Conservation (phyloP, 2,113 vertebrate species). For the Hyperoodon ampullatus region DNA sequence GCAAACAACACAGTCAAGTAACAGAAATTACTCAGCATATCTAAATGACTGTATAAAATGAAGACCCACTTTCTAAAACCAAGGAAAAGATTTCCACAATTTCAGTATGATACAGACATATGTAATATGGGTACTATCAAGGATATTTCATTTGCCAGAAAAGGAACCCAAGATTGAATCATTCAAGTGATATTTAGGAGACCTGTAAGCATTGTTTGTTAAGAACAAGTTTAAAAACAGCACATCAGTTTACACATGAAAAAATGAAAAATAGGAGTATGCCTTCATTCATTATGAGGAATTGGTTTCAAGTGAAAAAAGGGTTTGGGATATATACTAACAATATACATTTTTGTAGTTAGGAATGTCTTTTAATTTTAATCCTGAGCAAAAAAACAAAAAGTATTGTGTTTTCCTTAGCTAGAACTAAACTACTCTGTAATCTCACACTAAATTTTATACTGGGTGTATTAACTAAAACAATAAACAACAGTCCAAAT, state of each 20-base stretch:
- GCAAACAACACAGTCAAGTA: constrained; percentile 76
- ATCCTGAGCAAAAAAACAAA: not conserved
- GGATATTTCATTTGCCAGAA: not conserved
- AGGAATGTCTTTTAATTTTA: constrained; percentile 31
- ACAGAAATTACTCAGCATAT: constrained; percentile 73
- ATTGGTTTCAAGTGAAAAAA: not conserved
- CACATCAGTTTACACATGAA: not conserved
- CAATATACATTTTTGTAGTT: not conserved
- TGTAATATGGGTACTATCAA: constrained; percentile 31
- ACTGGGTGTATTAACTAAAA: constrained; percentile 31
- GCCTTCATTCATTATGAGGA: not conserved
- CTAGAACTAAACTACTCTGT: constrained; percentile 7
- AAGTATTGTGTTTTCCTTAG: not conserved
- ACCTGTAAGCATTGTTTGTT: not conserved
- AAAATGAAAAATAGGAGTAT: not conserved
- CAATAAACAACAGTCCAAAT: not conserved
- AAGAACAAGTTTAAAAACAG: not conserved
- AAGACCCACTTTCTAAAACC: constrained; percentile 58
- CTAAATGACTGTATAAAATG: constrained; percentile 56
- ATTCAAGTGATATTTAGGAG: not conserved
- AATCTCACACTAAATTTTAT: constrained; percentile 25
- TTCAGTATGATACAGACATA: constrained; percentile 14
- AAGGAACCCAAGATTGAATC: constrained; percentile 35
- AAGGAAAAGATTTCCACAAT: constrained; percentile 61
- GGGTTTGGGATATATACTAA: not conserved